phyloP scores from a whole-genome alignment of 2,797 vertebrate species.

The Acridotheres tristis region DNA sequence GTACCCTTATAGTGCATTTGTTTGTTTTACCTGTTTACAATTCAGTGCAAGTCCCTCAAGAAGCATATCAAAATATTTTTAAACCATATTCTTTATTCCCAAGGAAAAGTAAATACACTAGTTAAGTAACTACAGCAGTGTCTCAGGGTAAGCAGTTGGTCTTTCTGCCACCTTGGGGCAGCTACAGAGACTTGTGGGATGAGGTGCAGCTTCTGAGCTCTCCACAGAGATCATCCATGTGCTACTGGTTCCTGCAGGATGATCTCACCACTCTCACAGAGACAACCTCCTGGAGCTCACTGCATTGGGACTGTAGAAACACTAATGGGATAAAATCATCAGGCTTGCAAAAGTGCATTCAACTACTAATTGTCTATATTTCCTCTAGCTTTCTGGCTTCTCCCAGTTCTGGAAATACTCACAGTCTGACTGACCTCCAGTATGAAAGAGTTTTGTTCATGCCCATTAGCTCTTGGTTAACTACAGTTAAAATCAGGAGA shows the following conservation, averaged over 20 bases:
- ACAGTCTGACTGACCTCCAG: not conserved
- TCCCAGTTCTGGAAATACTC: not conserved
- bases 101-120: not conserved
- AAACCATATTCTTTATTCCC: not conserved
- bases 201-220: not conserved
- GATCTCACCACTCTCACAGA: not conserved
- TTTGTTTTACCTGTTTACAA: not conserved
- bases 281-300: not conserved
- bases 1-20: not conserved
- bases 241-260: not conserved
- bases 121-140: not conserved
- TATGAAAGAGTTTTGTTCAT: not conserved
- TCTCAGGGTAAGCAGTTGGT: not conserved
- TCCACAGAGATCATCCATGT: not conserved
- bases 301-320: not conserved
- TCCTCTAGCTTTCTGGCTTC: not conserved
- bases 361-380: not conserved
- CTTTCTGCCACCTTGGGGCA: not conserved
- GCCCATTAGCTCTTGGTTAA: not conserved
- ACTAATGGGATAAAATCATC: not conserved
- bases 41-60: not conserved
- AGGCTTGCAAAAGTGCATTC: not conserved
- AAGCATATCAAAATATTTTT: not conserved
- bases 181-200: fast-evolving
- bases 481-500: not conserved